Base-by-base conservation (phyloP, 2,888 invertebrate genomes). In the Sympetrum striolatum region DNA sequence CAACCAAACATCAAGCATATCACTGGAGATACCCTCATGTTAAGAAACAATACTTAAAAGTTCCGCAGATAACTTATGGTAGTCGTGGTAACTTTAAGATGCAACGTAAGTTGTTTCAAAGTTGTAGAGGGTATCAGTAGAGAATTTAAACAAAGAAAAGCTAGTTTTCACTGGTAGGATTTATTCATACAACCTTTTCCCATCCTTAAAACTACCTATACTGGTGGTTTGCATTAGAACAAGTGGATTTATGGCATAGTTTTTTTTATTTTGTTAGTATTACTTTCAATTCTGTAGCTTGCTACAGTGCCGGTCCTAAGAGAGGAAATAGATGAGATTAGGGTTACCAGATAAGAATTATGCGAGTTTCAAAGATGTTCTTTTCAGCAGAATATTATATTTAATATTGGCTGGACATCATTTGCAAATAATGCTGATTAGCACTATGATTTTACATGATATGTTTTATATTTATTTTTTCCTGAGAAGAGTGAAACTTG, bases 11-110 rank as follows among this genome's bases (percentile, higher is more conserved):
- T 90, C 80, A 90, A 90, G 90, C 39, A 35, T 86, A 90, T 91
- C 91, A 90, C 80, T 92, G 93, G 94, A 93, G 94, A 94, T 92
- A 94, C 93, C 91, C 95, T 93, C 93, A 94, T 93, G 93, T 94
- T 81, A 91, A 91, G 91, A 91, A 91, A 91, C 91, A 91, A 73
- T 91, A 91, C 91, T 91, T 91, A 91, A 91, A 91, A 91, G 91
- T 91, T 58, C 91, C 91, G 86, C 91, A 91, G 90, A 91, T 91
- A 81, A 91, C 90, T 37, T 91, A 91, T 91, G 91, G 91, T 90
- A 92, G 93, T 95, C 94, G 93, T 94, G 93, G 92, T 95, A 93
- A 93, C 94, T 93, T 86, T 86, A 86, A 86, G n/a, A 90, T 81
- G 35, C 79, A 90, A 80, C 90, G 90, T 90, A 90, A 90, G 90